phyloP scores from a whole-genome alignment of 2,888 invertebrate species.

The Pocota personata region DNA sequence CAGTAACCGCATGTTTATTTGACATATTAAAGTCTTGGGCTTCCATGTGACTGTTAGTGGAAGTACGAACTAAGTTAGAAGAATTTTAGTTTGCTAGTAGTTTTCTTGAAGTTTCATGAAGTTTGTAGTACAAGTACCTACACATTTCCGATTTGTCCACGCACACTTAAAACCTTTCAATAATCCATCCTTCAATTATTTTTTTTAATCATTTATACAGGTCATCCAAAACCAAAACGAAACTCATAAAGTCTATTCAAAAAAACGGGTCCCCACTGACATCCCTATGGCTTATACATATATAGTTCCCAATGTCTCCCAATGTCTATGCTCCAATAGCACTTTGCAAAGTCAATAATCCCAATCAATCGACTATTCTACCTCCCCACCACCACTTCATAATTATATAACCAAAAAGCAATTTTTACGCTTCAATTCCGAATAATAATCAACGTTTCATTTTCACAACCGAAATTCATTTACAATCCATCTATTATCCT shows the following conservation, averaged over 20 bases:
- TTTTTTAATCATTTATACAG: not conserved
- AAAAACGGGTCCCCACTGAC: not conserved
- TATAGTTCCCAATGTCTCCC: not conserved
- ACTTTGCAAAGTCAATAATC: slow-evolving; percentile 38
- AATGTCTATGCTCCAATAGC: not conserved
- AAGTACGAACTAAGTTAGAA: too few species aligned
- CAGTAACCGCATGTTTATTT: too few species aligned
- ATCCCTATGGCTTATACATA: not conserved
- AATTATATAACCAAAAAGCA: slow-evolving; percentile 53
- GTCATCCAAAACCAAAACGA: not conserved
- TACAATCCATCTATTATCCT: slow-evolving; percentile 60
- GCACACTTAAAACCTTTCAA: too few species aligned
- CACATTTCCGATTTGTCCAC: too few species aligned
- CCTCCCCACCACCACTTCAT: not conserved
- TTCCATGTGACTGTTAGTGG: too few species aligned
- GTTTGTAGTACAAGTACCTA: too few species aligned
- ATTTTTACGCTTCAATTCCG: slow-evolving; percentile 54
- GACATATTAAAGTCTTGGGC: too few species aligned
- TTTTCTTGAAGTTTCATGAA: too few species aligned
- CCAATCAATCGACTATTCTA: not conserved
- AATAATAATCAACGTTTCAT: slow-evolving; percentile 61
- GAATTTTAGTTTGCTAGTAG: too few species aligned
- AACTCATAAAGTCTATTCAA: not conserved
- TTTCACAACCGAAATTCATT: slow-evolving; percentile 49
- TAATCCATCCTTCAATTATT: not conserved